These are phyloP conservation scores for Rhipidura dahli DNA, from an alignment of 2,113 vertebrate species.

Conservation along the genomic window DNA sequence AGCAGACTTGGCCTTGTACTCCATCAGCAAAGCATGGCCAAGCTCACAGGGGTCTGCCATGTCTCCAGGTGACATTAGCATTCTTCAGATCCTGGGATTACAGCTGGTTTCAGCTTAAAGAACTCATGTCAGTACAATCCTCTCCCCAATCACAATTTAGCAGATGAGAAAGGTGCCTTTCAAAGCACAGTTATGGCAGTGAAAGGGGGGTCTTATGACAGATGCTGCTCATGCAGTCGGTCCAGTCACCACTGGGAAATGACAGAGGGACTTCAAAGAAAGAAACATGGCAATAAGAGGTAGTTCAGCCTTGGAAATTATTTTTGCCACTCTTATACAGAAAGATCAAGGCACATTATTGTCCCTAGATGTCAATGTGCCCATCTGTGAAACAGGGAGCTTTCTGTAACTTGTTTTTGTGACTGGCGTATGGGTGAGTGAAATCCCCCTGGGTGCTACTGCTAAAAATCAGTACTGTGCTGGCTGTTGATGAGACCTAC, in stretches of 20 bases:
- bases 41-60: neutral
- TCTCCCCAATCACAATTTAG: neutral
- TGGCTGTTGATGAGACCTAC: neutral
- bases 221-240: neutral
- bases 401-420: neutral
- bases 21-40: neutral
- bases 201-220: neutral
- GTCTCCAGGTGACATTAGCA: neutral
- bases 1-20: neutral
- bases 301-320: neutral
- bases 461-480: neutral
- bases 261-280: neutral
- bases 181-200: neutral
- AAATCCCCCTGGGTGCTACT: neutral
- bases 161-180: neutral
- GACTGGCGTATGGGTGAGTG: neutral
- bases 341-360: neutral
- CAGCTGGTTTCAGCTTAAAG: neutral
- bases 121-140: neutral
- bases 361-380: neutral
- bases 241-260: neutral
- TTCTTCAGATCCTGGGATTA: neutral
- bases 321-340: neutral
- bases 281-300: neutral
- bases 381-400: neutral